phyloP scores from a whole-genome alignment of 2,888 invertebrate species.

The Lepidochitona cinerea region DNA sequence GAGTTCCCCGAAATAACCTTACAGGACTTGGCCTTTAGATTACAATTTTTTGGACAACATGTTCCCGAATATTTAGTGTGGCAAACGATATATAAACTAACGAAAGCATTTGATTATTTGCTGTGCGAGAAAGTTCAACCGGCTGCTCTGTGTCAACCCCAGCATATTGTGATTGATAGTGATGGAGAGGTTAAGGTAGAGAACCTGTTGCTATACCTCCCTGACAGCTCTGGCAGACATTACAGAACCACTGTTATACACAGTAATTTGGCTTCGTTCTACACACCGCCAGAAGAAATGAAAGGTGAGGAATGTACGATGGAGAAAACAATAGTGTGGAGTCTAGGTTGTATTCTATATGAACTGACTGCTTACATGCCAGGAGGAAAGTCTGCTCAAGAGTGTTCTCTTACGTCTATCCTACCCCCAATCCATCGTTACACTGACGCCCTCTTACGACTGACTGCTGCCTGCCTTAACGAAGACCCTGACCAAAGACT shows the following conservation, averaged over 20 bases:
- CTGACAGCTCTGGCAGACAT: slow-evolving; percentile 36
- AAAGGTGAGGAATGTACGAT: slow-evolving; percentile 24
- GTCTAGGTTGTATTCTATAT: slow-evolving; percentile 48
- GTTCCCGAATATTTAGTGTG: slow-evolving; percentile 55
- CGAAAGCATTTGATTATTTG: slow-evolving; percentile 51
- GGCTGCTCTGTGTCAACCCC: slow-evolving; percentile 51
- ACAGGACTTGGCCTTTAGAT: slow-evolving; percentile 50
- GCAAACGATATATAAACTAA: slow-evolving; percentile 51
- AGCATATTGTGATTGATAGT: slow-evolving; percentile 46
- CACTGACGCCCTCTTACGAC: background rate
- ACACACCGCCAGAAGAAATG: slow-evolving; percentile 43
- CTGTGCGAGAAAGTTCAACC: slow-evolving; percentile 40
- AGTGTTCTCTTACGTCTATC: background rate
- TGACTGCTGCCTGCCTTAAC: background rate
- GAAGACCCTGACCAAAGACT: background rate
- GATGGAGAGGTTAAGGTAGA: slow-evolving; percentile 54
- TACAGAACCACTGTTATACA: slow-evolving; percentile 33
- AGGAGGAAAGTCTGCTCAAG: slow-evolving; percentile 5
- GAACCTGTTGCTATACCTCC: slow-evolving; percentile 53
- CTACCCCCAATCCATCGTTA: background rate
- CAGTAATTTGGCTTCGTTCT: slow-evolving; percentile 28
- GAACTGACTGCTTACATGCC: slow-evolving; percentile 42
- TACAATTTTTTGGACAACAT: slow-evolving; percentile 41
- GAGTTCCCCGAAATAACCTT: slow-evolving; percentile 57
- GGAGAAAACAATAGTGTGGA: slow-evolving; percentile 43